A percentile compares a stretch with the other conserved stretches of the same genome.
These are phyloP conservation scores for Monarcha castaneiventris DNA, from an alignment of 2,113 vertebrate genomes.

Conservation along the genomic window DNA sequence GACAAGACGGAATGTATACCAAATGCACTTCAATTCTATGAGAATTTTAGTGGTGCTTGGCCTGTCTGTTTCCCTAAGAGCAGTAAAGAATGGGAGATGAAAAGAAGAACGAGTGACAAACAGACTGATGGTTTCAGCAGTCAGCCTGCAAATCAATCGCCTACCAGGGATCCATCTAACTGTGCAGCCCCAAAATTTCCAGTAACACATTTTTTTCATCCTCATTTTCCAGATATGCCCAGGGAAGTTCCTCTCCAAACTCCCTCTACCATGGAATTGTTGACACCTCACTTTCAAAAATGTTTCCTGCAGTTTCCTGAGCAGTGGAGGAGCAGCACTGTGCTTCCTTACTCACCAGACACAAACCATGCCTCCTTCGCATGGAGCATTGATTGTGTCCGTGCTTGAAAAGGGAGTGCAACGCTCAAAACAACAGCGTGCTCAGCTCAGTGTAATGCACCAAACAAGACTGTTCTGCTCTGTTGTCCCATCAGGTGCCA, in stretches of 20 bases:
- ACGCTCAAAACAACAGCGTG: fast-evolving
- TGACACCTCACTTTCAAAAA: background rate
- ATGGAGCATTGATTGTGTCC: background rate
- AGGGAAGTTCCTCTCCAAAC: background rate
- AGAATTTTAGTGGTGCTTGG: background rate
- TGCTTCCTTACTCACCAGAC: background rate
- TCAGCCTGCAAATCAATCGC: background rate
- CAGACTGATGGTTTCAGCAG: background rate
- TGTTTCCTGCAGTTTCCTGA: background rate
- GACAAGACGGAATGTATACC: background rate
- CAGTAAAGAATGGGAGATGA: background rate
- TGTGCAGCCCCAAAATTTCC: background rate
- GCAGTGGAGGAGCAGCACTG: background rate
- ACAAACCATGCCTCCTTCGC: fast-evolving
- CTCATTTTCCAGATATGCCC: background rate
- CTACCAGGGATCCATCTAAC: background rate
- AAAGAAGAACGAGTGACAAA: background rate
- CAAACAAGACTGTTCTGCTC: background rate
- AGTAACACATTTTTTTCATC: background rate
- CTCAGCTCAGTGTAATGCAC: background rate
- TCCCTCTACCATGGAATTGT: background rate
- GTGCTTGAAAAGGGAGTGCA: background rate
- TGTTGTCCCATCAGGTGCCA: background rate
- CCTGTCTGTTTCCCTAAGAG: background rate
- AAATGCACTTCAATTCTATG: background rate